These are phyloP conservation scores for Drosophila micromelanica DNA, from an alignment of 1,140 invertebrate genomes.

Conservation along the genomic window DNA sequence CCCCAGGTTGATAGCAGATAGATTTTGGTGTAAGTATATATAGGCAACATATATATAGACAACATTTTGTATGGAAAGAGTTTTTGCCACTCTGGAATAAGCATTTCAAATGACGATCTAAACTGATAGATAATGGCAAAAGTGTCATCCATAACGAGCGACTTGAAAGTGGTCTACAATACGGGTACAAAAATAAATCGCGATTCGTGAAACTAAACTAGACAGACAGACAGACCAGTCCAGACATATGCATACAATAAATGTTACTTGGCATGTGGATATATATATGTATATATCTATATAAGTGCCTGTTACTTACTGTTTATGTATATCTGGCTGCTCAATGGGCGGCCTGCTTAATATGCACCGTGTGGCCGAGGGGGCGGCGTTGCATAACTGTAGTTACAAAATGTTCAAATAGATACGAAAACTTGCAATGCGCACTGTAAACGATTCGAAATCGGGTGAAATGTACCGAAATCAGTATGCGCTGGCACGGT, in stretches of 20 bases:
- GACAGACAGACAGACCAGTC: neutral
- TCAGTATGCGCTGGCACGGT: constrained; percentile 67
- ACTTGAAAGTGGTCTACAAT: constrained; percentile 29
- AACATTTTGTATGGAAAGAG: no score
- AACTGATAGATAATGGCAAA: constrained; percentile 56
- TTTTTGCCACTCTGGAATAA: constrained; percentile 52
- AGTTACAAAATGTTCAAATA: constrained; percentile 26
- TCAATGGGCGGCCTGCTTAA: constrained; percentile 38
- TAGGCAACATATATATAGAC: no score
- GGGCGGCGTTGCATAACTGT: constrained; percentile 60
- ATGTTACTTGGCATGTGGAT: neutral
- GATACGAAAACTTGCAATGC: constrained; percentile 10
- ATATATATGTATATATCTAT: neutral
- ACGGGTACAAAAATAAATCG: constrained; percentile 16
- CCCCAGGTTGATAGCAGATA: constrained; percentile 21
- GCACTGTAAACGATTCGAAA: constrained; percentile 1
- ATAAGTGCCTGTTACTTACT: constrained; percentile 7
- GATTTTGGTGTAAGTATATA: no score
- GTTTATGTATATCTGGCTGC: neutral
- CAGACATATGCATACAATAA: constrained; percentile 3
- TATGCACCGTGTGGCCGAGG: constrained; percentile 35
- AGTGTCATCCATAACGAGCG: constrained; percentile 41
- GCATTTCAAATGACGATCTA: constrained; percentile 75
- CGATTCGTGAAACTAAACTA: constrained; percentile 20
- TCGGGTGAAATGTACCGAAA: constrained; percentile 33